Conservation (phyloP, 2,888 invertebrate genomes). For the Pollenia griseotomentosa region DNA sequence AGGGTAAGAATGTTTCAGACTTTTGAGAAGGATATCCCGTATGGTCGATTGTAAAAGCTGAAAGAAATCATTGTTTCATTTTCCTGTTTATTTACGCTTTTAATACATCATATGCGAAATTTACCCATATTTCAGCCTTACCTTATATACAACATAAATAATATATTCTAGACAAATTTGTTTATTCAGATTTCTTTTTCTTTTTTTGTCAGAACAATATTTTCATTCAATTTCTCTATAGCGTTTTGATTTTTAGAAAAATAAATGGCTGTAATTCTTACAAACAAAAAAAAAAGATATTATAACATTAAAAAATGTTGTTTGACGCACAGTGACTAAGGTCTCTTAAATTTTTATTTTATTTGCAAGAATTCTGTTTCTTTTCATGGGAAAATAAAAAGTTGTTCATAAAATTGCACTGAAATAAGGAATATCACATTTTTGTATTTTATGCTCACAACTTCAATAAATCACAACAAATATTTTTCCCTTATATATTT, state of each 20-base stretch:
- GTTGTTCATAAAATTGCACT: conserved; percentile 33
- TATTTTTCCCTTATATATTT: not conserved
- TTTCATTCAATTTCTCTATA: not conserved
- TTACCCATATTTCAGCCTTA: not conserved
- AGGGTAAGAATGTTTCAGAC: not conserved
- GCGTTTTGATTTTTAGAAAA: not conserved
- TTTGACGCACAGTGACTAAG: conserved; percentile 45
- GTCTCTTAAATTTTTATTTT: conserved; percentile 28
- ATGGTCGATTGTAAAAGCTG: not conserved
- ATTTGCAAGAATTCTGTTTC: conserved; percentile 21
- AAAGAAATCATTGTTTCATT: not conserved
- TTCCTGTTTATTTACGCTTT: conserved; percentile 7
- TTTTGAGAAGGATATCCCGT: not conserved
- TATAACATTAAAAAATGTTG: conserved; percentile 52
- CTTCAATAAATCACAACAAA: conserved; percentile 42
- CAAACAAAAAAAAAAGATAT: conserved; percentile 24
- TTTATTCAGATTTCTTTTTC: not conserved
- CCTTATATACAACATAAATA: conserved; percentile 24
- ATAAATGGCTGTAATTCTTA: not conserved
- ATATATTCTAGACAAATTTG: not conserved
- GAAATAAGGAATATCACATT: conserved; percentile 49
- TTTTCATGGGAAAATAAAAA: conserved; percentile 30
- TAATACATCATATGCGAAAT: not conserved
- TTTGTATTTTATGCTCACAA: conserved; percentile 46
- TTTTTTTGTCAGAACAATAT: not conserved